Evolutionary conservation across 2,888 invertebrate species (phyloP).

Genomic region (Pycnomerus fuliginosus): DNA sequence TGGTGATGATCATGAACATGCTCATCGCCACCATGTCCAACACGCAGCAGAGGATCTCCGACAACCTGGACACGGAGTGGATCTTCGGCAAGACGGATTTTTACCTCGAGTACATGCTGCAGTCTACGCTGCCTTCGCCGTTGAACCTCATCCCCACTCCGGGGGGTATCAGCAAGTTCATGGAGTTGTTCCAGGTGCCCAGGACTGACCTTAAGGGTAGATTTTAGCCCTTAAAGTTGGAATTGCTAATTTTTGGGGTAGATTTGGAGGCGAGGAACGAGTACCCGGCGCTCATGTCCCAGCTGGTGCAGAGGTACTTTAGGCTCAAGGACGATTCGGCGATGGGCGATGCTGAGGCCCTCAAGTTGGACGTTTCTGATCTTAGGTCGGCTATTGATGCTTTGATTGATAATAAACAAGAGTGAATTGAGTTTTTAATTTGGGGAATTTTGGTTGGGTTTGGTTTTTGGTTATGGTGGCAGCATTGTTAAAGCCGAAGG

Average conservation of each 20-base stretch:
- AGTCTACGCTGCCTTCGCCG: slow-evolving; percentile 69
- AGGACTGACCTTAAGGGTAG: slow-evolving; percentile 47
- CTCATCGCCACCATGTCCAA: slow-evolving; percentile 78
- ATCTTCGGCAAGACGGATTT: slow-evolving; percentile 73
- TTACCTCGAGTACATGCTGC: slow-evolving; percentile 71
- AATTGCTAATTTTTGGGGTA: slow-evolving; percentile 5
- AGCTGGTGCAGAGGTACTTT: slow-evolving; percentile 63
- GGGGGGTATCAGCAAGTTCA: slow-evolving; percentile 52
- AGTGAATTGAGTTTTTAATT: slow-evolving; percentile 13
- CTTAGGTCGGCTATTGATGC: slow-evolving; percentile 44
- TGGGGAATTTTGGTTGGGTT: not conserved
- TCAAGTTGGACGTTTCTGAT: slow-evolving; percentile 55
- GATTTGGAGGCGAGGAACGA: slow-evolving; percentile 11
- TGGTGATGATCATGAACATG: slow-evolving; percentile 76
- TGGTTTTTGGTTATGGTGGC: too few species aligned
- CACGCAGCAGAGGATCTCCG: slow-evolving; percentile 69
- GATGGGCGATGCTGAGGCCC: slow-evolving; percentile 48
- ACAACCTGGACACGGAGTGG: slow-evolving; percentile 73
- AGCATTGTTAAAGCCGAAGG: too few species aligned
- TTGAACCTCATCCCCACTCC: slow-evolving; percentile 69
- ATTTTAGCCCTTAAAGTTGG: slow-evolving; percentile 46
- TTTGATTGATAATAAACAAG: slow-evolving; percentile 33
- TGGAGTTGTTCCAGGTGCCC: slow-evolving; percentile 55
- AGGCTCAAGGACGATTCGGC: slow-evolving; percentile 53
- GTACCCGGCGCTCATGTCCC: slow-evolving; percentile 60